Evolutionary conservation across 2,797 vertebrate genomes (phyloP).

Genomic region (Thunnus albacares): DNA sequence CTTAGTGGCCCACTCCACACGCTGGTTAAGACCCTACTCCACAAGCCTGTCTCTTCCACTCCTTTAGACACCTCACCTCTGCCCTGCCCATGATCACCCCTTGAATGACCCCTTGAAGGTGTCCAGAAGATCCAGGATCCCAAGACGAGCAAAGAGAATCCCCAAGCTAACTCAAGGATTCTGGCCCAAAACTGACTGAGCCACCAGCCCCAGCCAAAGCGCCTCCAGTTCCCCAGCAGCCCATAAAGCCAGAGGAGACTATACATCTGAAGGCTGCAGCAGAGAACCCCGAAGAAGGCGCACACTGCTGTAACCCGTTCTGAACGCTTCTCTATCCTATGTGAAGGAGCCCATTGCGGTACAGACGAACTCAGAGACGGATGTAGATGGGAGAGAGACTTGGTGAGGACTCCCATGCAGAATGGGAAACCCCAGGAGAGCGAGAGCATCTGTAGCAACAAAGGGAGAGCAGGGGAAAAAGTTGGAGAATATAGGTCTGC

Average conservation of each 20-base stretch:
- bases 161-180: conserved; percentile 88
- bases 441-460: conserved; percentile 87
- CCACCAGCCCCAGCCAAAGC: conserved; percentile 92
- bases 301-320: conserved; percentile 82
- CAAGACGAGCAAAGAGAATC: conserved; percentile 83
- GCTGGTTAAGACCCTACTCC: conserved; percentile 83
- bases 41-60: conserved; percentile 74
- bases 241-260: conserved; percentile 92
- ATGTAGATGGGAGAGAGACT: conserved; percentile 77
- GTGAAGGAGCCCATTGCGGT: conserved; percentile 73
- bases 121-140: conserved; percentile 84
- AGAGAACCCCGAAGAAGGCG: conserved; percentile 84
- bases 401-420: conserved; percentile 76
- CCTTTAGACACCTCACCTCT: conserved; percentile 43
- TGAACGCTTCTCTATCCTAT: conserved; percentile 71
- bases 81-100: conserved; percentile 37
- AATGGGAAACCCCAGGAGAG: conserved; percentile 87
- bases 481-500: conserved; percentile 85
- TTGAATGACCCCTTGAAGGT: conserved; percentile 66
- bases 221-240: conserved; percentile 84
- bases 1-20: conserved; percentile 71
- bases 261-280: conserved; percentile 89
- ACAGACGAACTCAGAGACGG: conserved; percentile 63
- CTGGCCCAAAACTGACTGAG: conserved; percentile 91
- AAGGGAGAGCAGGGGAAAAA: conserved; percentile 81